These are phyloP conservation scores for Nothocercus nigrocapillus DNA, from an alignment of 2,113 vertebrate species.

Conservation along the genomic window DNA sequence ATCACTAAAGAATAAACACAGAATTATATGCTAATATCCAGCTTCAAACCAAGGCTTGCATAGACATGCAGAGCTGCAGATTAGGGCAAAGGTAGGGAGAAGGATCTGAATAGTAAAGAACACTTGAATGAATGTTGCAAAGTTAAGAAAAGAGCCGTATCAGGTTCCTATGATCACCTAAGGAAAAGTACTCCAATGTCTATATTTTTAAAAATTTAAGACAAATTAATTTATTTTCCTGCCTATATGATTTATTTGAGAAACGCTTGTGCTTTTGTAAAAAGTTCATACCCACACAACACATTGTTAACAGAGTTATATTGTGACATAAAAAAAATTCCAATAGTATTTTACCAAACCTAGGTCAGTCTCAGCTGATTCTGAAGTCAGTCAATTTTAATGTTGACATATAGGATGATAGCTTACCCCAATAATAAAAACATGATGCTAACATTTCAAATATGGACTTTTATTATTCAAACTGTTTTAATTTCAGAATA, in stretches of 20 bases:
- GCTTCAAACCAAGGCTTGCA: neutral
- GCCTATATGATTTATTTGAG: neutral
- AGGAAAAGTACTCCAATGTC: neutral
- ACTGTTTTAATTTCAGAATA: neutral
- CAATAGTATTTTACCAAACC: neutral
- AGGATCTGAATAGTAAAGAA: neutral
- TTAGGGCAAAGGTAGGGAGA: neutral
- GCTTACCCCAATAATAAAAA: neutral
- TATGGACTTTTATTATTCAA: neutral
- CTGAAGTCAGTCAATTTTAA: neutral
- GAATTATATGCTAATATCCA: neutral
- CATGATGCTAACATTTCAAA: neutral
- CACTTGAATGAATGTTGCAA: neutral
- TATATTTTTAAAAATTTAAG: neutral
- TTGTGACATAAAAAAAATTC: neutral
- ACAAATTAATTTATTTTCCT: neutral
- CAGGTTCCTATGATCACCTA: neutral
- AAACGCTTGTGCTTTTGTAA: neutral
- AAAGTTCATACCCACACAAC: neutral
- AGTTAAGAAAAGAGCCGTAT: neutral
- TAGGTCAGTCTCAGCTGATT: neutral
- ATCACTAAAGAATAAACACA: neutral
- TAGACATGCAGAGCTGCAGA: fast-evolving
- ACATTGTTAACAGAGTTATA: neutral
- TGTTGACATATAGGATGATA: neutral